Base-by-base conservation (phyloP, 2,888 invertebrate species). In the Matsumyia berberina region DNA sequence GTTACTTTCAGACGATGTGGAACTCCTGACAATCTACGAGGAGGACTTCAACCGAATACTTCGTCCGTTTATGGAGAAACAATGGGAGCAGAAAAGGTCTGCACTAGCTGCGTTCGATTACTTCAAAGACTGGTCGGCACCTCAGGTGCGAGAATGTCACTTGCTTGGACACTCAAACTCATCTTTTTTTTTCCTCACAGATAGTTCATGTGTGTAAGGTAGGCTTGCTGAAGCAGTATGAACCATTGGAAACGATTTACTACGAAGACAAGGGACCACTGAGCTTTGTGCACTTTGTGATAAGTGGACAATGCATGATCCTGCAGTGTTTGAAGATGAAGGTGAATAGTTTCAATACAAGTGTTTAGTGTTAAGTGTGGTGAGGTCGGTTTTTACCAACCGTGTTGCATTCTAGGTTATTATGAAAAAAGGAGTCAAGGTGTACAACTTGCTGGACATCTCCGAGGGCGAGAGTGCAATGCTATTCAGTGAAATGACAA, bases 1-100 rank as follows among this genome's bases (percentile, higher is more conserved):
- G 46, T 66, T 76, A 76, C 49, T 86, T 87, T 44, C 87, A 94
- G 94, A 93, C 46, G 90, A 92, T 60, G 94, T 94, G 87, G 95
- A 96, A 90, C 90, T 96, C 51, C 89, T 96, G 76, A 93, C 92
- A 42, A 89, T 96, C 67, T 93, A 93, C 90, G 93, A 93, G 86
- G 93, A 94, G 77, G 94, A 95, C 87, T 96, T 95, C 88, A 86
- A 87, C 62, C 29, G 29, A 5, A 87, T 89, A 78, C 85, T 91
- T 35, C 87, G 88, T 9, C 86, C 88, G 2, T 88, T 86, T 66
- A 90, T 91, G 91, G 86, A 88, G 85, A 88, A 88, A 55, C 87
- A 88, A 87, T 90, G 90, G 91, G 66, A 87, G 67, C 89, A 91
- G 33, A 90, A 90, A 66, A 88, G 88, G 58, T 62, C 44, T 9